phyloP scores from a whole-genome alignment of 1,140 invertebrate genomes.

The Geopemphigus sp. region DNA sequence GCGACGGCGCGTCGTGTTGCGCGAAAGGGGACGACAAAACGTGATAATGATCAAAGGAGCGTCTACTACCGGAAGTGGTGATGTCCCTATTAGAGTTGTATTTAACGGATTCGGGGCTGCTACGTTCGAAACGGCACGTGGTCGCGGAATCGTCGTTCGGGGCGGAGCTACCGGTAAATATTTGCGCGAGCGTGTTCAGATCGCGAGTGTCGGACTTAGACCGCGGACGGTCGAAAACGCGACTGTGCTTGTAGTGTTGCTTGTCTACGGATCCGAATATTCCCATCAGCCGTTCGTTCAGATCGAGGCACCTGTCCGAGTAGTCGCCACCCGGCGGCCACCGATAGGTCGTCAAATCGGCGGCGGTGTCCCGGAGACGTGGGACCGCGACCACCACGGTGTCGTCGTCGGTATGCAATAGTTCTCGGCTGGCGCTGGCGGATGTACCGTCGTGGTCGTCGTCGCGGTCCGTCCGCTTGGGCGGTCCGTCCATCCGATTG shows the following conservation, averaged over 20 bases:
- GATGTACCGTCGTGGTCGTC: too few relatives aligned
- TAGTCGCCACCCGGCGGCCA: background rate
- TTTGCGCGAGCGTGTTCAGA: background rate
- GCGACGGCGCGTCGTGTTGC: too few relatives aligned
- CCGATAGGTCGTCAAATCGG: too few relatives aligned
- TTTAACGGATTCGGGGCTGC: slow-evolving; percentile 26
- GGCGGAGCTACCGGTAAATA: background rate
- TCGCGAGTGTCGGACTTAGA: slow-evolving; percentile 39
- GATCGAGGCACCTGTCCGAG: background rate
- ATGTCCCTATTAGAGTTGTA: background rate
- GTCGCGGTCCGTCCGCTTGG: too few relatives aligned
- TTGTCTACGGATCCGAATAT: slow-evolving; percentile 22
- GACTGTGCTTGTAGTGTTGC: background rate
- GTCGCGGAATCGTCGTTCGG: background rate
- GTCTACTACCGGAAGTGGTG: slow-evolving; percentile 10
- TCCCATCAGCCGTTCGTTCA: slow-evolving; percentile 1
- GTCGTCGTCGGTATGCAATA: too few relatives aligned
- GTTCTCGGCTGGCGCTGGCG: too few relatives aligned
- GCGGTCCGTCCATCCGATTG: too few relatives aligned
- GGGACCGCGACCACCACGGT: too few relatives aligned
- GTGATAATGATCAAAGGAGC: slow-evolving; percentile 20
- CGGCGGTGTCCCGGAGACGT: too few relatives aligned
- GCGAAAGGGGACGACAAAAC: slow-evolving; percentile 7
- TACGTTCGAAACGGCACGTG: slow-evolving; percentile 45
- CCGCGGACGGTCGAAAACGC: slow-evolving; percentile 12